Conservation (phyloP, 2,113 vertebrate genomes). For the Gavialis gangeticus region DNA sequence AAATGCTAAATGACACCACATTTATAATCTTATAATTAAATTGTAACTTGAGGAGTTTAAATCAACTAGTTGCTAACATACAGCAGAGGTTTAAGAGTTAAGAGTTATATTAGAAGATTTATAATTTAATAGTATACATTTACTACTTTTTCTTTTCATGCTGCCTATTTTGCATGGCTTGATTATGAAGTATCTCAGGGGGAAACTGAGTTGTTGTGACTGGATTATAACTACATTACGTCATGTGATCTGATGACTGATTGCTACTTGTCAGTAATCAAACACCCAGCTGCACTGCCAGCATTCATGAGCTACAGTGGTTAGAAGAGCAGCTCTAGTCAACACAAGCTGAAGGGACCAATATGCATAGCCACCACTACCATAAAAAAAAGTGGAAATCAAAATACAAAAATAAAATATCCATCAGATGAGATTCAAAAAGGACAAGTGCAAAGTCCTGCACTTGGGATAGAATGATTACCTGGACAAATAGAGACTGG, state of each 20-base stretch:
- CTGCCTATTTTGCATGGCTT: not conserved
- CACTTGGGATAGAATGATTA: too few species aligned
- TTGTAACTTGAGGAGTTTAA: not conserved
- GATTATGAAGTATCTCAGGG: not conserved
- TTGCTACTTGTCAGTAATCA: not conserved
- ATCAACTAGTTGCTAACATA: not conserved
- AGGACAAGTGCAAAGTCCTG: too few species aligned
- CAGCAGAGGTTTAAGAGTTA: not conserved
- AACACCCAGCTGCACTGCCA: not conserved
- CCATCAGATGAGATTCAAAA: too few species aligned
- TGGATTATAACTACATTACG: not conserved
- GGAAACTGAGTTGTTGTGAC: not conserved
- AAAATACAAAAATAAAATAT: not conserved
- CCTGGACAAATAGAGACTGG: too few species aligned
- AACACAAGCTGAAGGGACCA: not conserved
- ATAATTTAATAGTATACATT: not conserved
- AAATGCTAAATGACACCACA: constrained; percentile 35
- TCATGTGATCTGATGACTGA: not conserved
- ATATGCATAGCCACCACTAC: too few species aligned
- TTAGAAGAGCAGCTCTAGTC: not conserved
- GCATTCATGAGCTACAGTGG: not conserved
- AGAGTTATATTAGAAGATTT: not conserved
- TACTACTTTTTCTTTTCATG: not conserved
- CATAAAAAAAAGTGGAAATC: not conserved
- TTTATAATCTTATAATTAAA: constrained; percentile 45